A percentile compares a stretch with the other conserved stretches of the same genome.
phyloP scores from a whole-genome alignment of 2,888 invertebrate genomes.

The Parascotia fuliginaria region DNA sequence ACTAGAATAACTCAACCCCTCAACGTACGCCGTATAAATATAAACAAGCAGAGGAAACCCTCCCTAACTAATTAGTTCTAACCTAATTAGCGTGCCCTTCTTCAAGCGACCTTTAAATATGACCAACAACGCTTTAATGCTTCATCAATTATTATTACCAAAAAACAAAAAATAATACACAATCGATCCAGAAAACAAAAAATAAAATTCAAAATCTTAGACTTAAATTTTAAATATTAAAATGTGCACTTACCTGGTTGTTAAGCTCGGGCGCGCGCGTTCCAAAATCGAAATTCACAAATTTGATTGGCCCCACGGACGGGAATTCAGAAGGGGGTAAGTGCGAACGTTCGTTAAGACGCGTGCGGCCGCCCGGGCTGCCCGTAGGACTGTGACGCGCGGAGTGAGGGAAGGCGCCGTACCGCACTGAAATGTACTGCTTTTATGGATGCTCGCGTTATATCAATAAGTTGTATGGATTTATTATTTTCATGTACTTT shows the following conservation, averaged over 20 bases:
- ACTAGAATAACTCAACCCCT: conserved; percentile 44
- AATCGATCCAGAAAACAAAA: not conserved
- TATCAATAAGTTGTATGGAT: conserved; percentile 43
- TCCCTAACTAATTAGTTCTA: conserved; percentile 73
- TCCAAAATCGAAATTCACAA: conserved; percentile 54
- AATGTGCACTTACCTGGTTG: conserved; percentile 43
- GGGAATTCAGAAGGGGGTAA: conserved; percentile 33
- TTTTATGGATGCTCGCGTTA: conserved; percentile 25
- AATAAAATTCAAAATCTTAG: not conserved
- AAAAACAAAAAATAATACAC: conserved; percentile 9
- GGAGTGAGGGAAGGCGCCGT: conserved; percentile 31
- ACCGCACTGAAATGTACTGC: conserved; percentile 23
- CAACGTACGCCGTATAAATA: conserved; percentile 50
- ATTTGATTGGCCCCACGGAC: conserved; percentile 41
- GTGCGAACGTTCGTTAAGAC: conserved; percentile 34
- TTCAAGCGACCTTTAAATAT: conserved; percentile 50
- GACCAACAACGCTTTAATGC: conserved; percentile 22
- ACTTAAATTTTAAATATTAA: conserved; percentile 3
- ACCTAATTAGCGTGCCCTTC: conserved; percentile 70
- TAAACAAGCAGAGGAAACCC: conserved; percentile 56
- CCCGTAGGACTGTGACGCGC: conserved; percentile 60
- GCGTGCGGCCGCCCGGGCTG: conserved; percentile 58
- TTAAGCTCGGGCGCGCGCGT: conserved; percentile 24
- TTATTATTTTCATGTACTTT: conserved; percentile 32
- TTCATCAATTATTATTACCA: conserved; percentile 8